Evolutionary conservation across 92 coral and sea anemone genomes (phyloP).

Genomic region (Siderastrea radians): DNA sequence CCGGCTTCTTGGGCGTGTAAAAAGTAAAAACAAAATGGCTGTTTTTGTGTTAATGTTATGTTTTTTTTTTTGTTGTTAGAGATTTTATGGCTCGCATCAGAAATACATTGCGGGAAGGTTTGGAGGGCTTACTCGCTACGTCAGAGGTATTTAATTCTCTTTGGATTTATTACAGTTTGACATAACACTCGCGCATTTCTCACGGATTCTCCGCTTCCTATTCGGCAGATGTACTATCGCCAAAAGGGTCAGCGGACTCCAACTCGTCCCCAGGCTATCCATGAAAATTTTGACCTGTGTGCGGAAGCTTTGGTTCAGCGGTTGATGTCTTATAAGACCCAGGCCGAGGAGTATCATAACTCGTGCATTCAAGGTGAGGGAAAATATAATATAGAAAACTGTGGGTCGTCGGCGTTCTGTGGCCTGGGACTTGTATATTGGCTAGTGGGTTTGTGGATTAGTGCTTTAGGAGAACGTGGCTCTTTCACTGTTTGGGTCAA

Average conservation of each 20-base stretch:
- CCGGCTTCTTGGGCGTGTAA: too few relatives aligned
- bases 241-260: slow-evolving; percentile 96
- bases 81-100: slow-evolving; percentile 88
- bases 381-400: background rate
- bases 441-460: background rate
- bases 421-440: background rate
- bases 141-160: slow-evolving; percentile 75
- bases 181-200: background rate
- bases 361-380: slow-evolving; percentile 93
- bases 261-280: slow-evolving; percentile 95
- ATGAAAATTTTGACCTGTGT: slow-evolving; percentile 92
- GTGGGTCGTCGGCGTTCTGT: background rate
- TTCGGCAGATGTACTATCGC: slow-evolving; percentile 86
- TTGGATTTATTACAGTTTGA: background rate
- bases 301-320: slow-evolving; percentile 93
- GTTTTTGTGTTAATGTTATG: too few relatives aligned
- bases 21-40: too few relatives aligned
- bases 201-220: background rate
- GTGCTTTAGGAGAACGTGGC: too few relatives aligned
- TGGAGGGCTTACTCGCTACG: slow-evolving; percentile 94
- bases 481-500: too few relatives aligned
- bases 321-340: slow-evolving; percentile 90
- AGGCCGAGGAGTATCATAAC: slow-evolving; percentile 96
- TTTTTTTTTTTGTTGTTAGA: slow-evolving; percentile 35
- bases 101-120: slow-evolving; percentile 83